These are phyloP conservation scores for Brachypterus glaber DNA, from an alignment of 2,888 invertebrate genomes.

Conservation along the genomic window DNA sequence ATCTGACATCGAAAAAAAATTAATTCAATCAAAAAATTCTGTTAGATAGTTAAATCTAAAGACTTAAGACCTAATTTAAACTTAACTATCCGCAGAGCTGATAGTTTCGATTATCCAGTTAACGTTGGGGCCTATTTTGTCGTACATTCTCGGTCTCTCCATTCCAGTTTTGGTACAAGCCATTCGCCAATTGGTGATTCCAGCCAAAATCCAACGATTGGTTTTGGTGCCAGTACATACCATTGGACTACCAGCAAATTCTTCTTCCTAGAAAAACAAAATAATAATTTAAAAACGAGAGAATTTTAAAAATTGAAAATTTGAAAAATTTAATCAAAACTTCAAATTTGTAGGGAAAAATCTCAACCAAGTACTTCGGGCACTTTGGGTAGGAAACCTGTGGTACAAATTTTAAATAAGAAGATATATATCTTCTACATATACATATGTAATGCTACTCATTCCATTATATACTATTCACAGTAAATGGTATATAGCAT, in stretches of 20 bases:
- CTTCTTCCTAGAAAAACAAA: slow-evolving; percentile 62
- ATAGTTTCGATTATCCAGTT: slow-evolving; percentile 79
- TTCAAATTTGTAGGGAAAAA: not conserved
- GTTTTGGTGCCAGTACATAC: slow-evolving; percentile 64
- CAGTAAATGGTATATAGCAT: too few relatives aligned
- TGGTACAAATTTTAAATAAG: too few relatives aligned
- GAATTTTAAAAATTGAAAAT: slow-evolving; percentile 2
- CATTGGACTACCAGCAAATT: slow-evolving; percentile 80
- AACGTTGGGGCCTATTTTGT: slow-evolving; percentile 70
- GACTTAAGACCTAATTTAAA: too few relatives aligned
- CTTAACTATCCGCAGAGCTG: slow-evolving; percentile 21
- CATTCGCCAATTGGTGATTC: slow-evolving; percentile 78
- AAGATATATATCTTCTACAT: too few relatives aligned
- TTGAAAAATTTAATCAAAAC: slow-evolving; percentile 3
- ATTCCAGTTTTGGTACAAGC: slow-evolving; percentile 70
- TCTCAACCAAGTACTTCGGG: too few relatives aligned
- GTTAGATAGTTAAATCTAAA: too few relatives aligned
- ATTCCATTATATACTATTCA: too few relatives aligned
- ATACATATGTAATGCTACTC: too few relatives aligned
- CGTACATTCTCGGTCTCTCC: slow-evolving; percentile 73
- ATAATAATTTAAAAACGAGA: slow-evolving; percentile 3
- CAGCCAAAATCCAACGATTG: slow-evolving; percentile 68
- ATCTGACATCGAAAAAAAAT: too few relatives aligned
- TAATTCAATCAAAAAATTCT: too few relatives aligned
- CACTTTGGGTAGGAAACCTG: too few relatives aligned